Evolutionary conservation across 2,113 vertebrate species (phyloP), one percentile per base, ranked within the genome.

Genomic region (Empidonax traillii): DNA sequence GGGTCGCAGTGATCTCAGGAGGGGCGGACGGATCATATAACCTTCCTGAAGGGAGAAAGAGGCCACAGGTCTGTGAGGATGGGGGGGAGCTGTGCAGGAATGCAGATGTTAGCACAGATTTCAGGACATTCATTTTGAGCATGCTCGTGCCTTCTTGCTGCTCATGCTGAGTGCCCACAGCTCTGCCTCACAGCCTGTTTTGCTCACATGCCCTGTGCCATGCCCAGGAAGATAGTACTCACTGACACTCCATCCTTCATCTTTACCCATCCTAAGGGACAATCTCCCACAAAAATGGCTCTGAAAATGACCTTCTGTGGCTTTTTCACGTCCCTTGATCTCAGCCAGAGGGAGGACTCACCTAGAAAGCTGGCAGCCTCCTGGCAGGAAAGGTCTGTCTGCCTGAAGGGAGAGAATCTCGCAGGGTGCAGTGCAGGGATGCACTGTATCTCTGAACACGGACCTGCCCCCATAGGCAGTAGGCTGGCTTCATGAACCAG

Each of bases 381-480:
- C 46, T 66, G 66, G 16, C 8, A 37, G 72, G 21, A 35, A 52
- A 81, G 20, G 2, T 37, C 35, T 63, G n/a, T 17, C 33, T 80
- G 35, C 8, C 39, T 65, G 62, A 76, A 67, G 33, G 17, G 24
- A 63, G 46, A 63, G 23, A 25, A 76, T 7, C 27, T 61, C 2
- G 0, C 59, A 47, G 74, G 14, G 4, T 23, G 7, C 47, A 7
- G 7, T 9, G 3, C 37, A 62, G 61, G 3, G 4, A 7, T 23
- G 10, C 0, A 0, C 25, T 59, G 6, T 24, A 11, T 69, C 55
- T 81, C 46, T n/a, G 44, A 61, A 58, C 1, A 2, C 2, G 21
- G 12, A 13, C 19, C 24, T 83, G 49, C 6, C 18, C 28, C 5
- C 14, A 41, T 2, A 28, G 58, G 46, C 18, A 73, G 80, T 16